Evolutionary conservation across 2,888 invertebrate species (phyloP).

Genomic region (Amphipoea lucens): DNA sequence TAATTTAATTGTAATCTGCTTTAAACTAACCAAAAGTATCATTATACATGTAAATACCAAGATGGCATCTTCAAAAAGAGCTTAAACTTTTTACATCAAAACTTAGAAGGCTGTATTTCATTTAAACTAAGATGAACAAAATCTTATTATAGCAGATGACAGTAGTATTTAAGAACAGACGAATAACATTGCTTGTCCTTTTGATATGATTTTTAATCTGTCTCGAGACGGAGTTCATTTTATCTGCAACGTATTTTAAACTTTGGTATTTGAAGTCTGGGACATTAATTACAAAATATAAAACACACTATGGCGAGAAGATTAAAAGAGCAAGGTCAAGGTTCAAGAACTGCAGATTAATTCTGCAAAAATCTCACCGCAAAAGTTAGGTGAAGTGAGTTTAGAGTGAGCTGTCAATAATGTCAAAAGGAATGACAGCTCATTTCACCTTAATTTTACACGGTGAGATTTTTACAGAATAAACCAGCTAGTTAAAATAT

Average conservation of each 20-base stretch:
- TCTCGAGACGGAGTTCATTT: slow-evolving; percentile 23
- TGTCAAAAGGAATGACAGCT: background rate
- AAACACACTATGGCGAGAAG: background rate
- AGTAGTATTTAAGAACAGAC: slow-evolving; percentile 41
- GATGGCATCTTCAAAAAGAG: slow-evolving; percentile 18
- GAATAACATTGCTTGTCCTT: slow-evolving; percentile 31
- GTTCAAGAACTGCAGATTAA: no score
- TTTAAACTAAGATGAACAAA: slow-evolving; percentile 46
- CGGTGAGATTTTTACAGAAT: no score
- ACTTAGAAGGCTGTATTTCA: slow-evolving; percentile 40
- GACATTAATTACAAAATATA: slow-evolving; percentile 3
- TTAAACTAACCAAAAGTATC: slow-evolving; percentile 24
- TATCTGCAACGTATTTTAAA: slow-evolving; percentile 24
- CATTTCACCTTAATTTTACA: background rate
- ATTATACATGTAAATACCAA: slow-evolving; percentile 17
- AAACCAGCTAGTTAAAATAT: no score
- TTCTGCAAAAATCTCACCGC: background rate
- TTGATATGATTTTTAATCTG: slow-evolving; percentile 40
- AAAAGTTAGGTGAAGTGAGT: background rate
- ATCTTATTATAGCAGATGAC: slow-evolving; percentile 37
- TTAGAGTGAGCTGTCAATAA: background rate
- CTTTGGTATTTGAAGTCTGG: background rate
- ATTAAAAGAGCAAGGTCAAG: background rate
- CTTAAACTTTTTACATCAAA: slow-evolving; percentile 52
- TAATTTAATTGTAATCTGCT: slow-evolving; percentile 21